Conservation (phyloP, 35 echinoderm and acorn worm species). For the Stichopus chloronotus region DNA sequence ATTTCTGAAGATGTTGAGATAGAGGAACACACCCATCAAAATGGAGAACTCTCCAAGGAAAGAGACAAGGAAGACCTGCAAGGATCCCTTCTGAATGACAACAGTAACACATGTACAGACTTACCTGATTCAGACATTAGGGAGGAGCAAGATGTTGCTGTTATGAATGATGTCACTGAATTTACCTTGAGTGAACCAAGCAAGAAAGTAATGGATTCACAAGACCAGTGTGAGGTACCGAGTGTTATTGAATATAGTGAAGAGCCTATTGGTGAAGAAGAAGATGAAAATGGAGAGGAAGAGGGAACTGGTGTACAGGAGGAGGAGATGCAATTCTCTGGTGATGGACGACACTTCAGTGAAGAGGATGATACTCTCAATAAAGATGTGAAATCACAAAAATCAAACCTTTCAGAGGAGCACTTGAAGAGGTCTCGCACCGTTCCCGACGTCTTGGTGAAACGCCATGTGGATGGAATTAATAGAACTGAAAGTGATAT, state of each 20-base stretch:
- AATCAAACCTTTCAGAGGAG: too few species aligned
- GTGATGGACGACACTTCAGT: neutral
- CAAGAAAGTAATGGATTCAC: neutral
- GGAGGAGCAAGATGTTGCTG: too few species aligned
- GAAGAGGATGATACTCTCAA: neutral
- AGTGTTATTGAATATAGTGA: neutral
- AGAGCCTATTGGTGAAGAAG: neutral
- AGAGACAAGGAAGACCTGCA: neutral
- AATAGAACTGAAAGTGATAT: slow-evolving; percentile 5
- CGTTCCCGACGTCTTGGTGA: neutral
- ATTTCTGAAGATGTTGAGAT: neutral
- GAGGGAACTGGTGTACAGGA: slow-evolving; percentile 33
- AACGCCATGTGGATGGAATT: neutral
- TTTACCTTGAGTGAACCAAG: neutral
- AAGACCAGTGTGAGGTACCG: neutral
- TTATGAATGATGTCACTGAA: neutral
- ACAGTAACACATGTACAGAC: neutral
- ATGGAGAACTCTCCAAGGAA: slow-evolving; percentile 7
- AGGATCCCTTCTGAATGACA: neutral
- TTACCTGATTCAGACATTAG: too few species aligned
- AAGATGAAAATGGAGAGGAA: slow-evolving; percentile 28
- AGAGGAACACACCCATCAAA: neutral
- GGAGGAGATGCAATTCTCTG: slow-evolving; percentile 14
- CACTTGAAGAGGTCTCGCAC: neutral
- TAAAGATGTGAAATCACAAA: neutral